These are phyloP conservation scores for Trypoxylon attenuatum DNA, from an alignment of 2,888 invertebrate species.

Conservation along the genomic window DNA sequence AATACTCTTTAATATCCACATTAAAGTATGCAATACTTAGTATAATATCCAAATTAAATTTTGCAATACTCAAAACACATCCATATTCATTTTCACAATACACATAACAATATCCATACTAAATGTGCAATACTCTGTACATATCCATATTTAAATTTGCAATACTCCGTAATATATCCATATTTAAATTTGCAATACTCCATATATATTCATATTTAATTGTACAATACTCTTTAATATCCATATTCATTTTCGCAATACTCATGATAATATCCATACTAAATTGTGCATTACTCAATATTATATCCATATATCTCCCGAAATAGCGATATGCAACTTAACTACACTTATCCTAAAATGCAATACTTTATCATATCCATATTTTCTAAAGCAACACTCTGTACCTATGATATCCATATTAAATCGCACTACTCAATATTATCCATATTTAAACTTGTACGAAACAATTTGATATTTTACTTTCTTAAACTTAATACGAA, in stretches of 20 bases:
- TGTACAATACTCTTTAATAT: background rate
- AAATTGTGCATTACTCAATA: background rate
- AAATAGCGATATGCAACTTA: background rate
- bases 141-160: background rate
- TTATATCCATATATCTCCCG: slow-evolving; percentile 6
- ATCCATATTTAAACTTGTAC: no score
- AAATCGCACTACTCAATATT: background rate
- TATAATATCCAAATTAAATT: background rate
- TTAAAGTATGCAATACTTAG: background rate
- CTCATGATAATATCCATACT: no score
- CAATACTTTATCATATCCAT: slow-evolving; percentile 13
- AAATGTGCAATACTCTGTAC: background rate
- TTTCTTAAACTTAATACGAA: no score
- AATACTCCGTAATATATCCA: background rate
- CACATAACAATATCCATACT: background rate
- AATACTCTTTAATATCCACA: background rate
- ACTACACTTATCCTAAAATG: background rate
- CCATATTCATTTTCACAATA: no score
- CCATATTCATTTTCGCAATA: background rate
- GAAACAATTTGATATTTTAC: no score
- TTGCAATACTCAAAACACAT: background rate
- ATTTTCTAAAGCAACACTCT: background rate
- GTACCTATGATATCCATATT: background rate
- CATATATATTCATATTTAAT: background rate
- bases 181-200: background rate